These are phyloP conservation scores for Drosophila fungiperda DNA, from an alignment of 2,888 invertebrate genomes.

Conservation along the genomic window DNA sequence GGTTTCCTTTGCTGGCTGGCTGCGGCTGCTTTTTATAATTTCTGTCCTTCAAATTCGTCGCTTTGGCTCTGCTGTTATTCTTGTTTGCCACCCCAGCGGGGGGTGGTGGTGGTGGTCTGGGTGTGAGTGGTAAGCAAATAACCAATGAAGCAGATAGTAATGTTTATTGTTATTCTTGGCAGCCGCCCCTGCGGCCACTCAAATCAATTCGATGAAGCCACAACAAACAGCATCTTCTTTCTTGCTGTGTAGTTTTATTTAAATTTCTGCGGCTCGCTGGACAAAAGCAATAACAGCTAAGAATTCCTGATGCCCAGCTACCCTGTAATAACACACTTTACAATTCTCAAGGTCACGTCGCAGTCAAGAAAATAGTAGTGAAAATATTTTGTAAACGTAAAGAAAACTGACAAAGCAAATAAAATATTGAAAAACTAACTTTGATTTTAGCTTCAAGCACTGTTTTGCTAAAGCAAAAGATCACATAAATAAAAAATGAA, in stretches of 20 bases:
- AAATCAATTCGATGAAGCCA: conserved; percentile 67
- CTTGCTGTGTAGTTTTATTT: conserved; percentile 41
- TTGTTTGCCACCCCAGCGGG: conserved; percentile 44
- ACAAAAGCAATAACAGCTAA: conserved; percentile 20
- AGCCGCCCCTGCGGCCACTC: conserved; percentile 63
- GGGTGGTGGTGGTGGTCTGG: rapidly evolving
- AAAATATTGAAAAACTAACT: neutral
- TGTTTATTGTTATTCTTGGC: conserved; percentile 77
- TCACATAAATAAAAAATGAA: neutral
- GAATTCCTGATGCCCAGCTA: neutral
- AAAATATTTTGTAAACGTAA: neutral
- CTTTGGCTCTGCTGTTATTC: conserved; percentile 58
- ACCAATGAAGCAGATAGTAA: conserved; percentile 80
- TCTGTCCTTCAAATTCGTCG: conserved; percentile 39
- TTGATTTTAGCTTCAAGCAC: neutral
- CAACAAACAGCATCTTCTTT: conserved; percentile 26
- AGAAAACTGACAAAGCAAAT: neutral
- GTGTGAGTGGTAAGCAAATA: conserved; percentile 52
- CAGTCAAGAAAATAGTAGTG: neutral
- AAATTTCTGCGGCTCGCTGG: conserved; percentile 43
- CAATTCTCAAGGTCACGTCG: neutral
- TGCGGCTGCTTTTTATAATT: conserved; percentile 55
- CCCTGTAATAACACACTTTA: neutral
- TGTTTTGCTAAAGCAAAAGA: too few species aligned
- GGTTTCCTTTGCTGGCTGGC: conserved; percentile 34